Evolutionary conservation across 2,797 vertebrate genomes (phyloP).

Genomic region (Sebastes iracundus): DNA sequence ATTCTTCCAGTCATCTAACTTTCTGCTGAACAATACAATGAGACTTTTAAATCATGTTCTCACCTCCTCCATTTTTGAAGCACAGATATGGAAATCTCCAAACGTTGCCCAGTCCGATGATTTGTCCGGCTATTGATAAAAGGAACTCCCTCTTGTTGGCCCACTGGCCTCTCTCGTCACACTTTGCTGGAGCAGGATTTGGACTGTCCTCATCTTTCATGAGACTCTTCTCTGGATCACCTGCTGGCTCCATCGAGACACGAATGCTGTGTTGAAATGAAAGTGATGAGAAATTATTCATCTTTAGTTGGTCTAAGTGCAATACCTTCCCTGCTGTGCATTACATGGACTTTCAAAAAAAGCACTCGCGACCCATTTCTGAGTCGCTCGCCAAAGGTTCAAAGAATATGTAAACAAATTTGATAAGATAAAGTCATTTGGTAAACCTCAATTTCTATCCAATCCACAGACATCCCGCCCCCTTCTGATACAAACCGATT

Average conservation of each 20-base stretch:
- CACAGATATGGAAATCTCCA: conserved; percentile 83
- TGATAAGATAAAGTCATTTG: too few relatives aligned
- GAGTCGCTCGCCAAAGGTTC: too few relatives aligned
- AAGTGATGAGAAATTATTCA: background rate
- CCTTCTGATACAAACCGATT: too few relatives aligned
- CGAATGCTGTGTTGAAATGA: background rate
- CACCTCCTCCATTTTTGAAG: conserved; percentile 82
- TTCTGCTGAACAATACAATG: background rate
- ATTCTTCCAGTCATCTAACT: background rate
- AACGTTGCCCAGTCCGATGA: conserved; percentile 78
- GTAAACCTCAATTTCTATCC: too few relatives aligned
- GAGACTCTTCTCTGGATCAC: background rate
- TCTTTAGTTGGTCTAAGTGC: too few relatives aligned
- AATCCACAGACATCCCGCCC: too few relatives aligned
- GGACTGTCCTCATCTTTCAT: background rate
- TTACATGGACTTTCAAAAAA: too few relatives aligned
- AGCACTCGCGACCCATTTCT: too few relatives aligned
- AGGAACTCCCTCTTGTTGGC: conserved; percentile 74
- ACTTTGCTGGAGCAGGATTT: conserved; percentile 5
- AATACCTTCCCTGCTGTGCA: too few relatives aligned
- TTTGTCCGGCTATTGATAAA: conserved; percentile 69
- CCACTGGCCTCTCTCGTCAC: conserved; percentile 70
- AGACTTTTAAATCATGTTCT: background rate
- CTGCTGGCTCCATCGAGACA: background rate
- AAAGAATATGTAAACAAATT: too few relatives aligned